Evolutionary conservation across 2,113 vertebrate species (phyloP).

Genomic region (Electrona antarctica): DNA sequence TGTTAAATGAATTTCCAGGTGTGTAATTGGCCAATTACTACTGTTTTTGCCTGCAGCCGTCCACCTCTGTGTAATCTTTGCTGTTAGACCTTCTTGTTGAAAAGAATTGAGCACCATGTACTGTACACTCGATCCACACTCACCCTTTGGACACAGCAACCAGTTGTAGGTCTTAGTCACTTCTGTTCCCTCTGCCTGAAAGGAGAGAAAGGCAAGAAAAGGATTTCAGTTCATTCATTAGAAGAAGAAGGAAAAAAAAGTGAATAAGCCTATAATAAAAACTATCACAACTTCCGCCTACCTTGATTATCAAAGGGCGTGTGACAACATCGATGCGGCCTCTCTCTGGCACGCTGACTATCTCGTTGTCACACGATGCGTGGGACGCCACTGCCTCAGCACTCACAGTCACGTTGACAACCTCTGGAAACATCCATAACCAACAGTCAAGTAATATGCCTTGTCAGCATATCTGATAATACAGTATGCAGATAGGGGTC

Average conservation of each 20-base stretch:
- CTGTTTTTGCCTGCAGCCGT: no score
- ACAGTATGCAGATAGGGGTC: no score
- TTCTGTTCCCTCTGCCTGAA: slow-evolving; percentile 58
- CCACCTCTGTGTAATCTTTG: no score
- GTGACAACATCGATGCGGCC: slow-evolving; percentile 55
- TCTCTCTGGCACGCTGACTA: slow-evolving; percentile 51
- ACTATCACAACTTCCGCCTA: slow-evolving; percentile 47
- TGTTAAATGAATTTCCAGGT: no score
- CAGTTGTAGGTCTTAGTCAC: slow-evolving; percentile 42
- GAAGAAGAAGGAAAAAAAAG: no score
- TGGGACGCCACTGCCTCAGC: slow-evolving; percentile 52
- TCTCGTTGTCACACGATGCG: slow-evolving; percentile 49
- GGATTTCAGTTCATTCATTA: slow-evolving; percentile 3
- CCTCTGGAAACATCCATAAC: slow-evolving; percentile 51
- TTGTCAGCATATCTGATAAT: not conserved
- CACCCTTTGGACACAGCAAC: slow-evolving; percentile 55
- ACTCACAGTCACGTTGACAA: slow-evolving; percentile 63
- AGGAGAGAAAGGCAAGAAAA: not conserved
- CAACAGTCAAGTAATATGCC: not conserved
- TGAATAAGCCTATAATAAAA: no score
- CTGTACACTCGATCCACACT: not conserved
- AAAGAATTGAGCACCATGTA: not conserved
- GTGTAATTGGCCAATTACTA: no score
- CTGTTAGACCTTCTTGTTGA: no score
- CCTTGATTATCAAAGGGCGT: no score